Conservation (phyloP, 1,140 invertebrate species). For the Temnothorax curvispinosus region DNA sequence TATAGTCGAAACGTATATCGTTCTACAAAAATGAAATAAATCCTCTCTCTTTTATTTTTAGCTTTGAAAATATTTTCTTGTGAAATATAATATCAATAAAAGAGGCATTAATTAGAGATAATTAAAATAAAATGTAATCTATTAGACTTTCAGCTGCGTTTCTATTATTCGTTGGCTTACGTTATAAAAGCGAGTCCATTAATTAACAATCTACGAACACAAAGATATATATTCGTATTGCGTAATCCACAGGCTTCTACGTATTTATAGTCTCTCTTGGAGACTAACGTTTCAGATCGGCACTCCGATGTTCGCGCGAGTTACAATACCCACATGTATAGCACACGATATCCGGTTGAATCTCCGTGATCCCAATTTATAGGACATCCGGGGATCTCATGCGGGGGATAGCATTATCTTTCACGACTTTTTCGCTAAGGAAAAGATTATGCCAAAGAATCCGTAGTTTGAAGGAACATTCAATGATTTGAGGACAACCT, state of each 20-base stretch:
- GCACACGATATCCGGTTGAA: slow-evolving; percentile 1
- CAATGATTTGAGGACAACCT: background rate
- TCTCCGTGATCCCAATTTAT: slow-evolving; percentile 46
- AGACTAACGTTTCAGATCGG: background rate
- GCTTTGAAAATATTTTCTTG: background rate
- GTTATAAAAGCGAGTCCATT: background rate
- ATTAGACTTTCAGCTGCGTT: no score
- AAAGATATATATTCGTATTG: background rate
- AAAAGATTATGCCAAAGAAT: background rate
- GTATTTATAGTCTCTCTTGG: background rate
- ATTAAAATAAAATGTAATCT: background rate
- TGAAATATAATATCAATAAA: background rate
- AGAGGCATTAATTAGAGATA: background rate
- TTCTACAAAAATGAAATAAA: background rate
- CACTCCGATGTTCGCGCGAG: background rate
- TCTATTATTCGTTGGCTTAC: background rate
- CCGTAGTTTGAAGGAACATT: background rate
- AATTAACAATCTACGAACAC: background rate
- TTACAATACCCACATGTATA: background rate
- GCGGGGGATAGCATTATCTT: slow-evolving; percentile 12
- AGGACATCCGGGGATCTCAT: background rate
- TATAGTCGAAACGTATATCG: background rate
- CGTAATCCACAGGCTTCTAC: background rate
- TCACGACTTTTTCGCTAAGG: background rate
- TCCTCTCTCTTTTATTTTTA: background rate